Base-by-base conservation (phyloP, 2,113 vertebrate genomes). In the Caloenas nicobarica region DNA sequence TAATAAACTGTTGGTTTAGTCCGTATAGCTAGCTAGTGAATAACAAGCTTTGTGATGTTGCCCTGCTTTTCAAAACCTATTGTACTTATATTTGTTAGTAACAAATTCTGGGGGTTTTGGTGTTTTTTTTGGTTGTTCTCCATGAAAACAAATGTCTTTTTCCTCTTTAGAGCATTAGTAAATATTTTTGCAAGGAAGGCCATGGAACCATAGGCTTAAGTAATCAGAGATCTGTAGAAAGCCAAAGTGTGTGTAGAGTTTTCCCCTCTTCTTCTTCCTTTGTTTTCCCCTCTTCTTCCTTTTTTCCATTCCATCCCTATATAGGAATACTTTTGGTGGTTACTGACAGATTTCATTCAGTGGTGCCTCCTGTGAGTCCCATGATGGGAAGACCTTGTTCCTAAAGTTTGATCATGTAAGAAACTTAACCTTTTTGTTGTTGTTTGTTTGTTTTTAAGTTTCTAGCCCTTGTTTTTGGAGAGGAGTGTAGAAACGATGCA, bases 31-130 rank as follows among this genome's bases (percentile, higher is more conserved):
- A 76, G 42, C 31, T 38, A 42, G n/a, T 93, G 84, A 93, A 89
- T 91, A 89, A 86, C 62, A 58, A 86, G 84, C 91, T 93, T 96
- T 95, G 91, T 93, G 21, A 15, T 71, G 40, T 76, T 89, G 66
- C 66, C 81, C 77, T 93, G 71, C 88, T 91, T 96, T 74, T 82
- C 29, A 76, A 88, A 93, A 88, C 28, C 15, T 89, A 15, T 83
- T 86, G n/a, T 80, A 62, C 29, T 79, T 88, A 86, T 4, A 25
- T 62, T 80, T 86, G 36, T 71, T 80, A 61, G 26, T 71, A 71
- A 80, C 23, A 86, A 48, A 33, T 81, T 64, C 36, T 33, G 48
- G 12, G 21, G 29, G 10, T 5, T 46, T 72, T 54, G 34, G 25
- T 71, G 11, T 4, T 13, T 14, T 13, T 17, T 69, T 36, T 64